Percentiles rank a stretch among this genome's conserved stretches.
These are phyloP conservation scores for Leuctra nigra DNA, from an alignment of 2,888 invertebrate genomes.

Conservation along the genomic window DNA sequence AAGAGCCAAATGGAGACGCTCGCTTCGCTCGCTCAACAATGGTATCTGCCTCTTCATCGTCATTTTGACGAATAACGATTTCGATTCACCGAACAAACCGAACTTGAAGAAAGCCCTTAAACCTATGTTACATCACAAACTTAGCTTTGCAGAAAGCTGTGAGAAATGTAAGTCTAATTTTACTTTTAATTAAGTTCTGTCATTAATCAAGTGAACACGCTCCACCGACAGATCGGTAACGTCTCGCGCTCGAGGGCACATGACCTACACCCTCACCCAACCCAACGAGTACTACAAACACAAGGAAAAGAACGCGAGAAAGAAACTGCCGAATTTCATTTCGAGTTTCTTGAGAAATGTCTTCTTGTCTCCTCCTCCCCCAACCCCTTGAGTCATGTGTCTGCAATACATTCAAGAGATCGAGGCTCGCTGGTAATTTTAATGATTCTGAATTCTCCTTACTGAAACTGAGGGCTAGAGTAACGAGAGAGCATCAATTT, in stretches of 20 bases:
- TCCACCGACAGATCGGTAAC: neutral
- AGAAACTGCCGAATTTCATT: slow-evolving; percentile 16
- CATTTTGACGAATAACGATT: no score
- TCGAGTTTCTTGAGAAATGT: slow-evolving; percentile 1
- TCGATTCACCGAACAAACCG: slow-evolving; percentile 3
- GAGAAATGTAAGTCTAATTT: slow-evolving; percentile 41
- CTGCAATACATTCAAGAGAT: no score
- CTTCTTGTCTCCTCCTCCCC: neutral
- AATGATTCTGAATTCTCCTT: neutral
- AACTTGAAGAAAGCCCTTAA: neutral
- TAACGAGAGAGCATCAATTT: slow-evolving; percentile 12
- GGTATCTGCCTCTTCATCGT: no score
- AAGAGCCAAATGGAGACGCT: no score
- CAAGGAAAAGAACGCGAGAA: slow-evolving; percentile 3
- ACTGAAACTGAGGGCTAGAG: neutral
- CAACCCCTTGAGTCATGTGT: no score
- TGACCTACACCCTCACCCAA: slow-evolving; percentile 16
- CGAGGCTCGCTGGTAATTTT: slow-evolving; percentile 14
- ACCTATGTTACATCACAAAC: slow-evolving; percentile 1
- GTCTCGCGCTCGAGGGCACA: neutral
- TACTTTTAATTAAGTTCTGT: slow-evolving; percentile 47
- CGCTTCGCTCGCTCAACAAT: no score
- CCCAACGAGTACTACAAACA: slow-evolving; percentile 4
- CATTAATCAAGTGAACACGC: slow-evolving; percentile 41
- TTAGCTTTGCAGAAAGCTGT: slow-evolving; percentile 16